phyloP scores from a whole-genome alignment of 2,888 invertebrate genomes.

The Oxystoma pomonae region DNA sequence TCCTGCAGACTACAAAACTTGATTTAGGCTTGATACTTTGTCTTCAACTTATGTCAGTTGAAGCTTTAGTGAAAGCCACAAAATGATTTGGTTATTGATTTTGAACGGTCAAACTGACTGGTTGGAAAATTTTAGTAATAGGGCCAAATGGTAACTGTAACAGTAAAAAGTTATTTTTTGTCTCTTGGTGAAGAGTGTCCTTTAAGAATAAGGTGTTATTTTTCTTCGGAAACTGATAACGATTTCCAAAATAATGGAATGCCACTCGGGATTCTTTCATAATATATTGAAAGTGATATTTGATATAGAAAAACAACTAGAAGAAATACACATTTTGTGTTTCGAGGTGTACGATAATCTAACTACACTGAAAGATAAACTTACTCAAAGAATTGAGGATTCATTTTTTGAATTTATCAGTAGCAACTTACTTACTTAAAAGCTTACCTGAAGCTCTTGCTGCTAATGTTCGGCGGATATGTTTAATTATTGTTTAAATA shows the following conservation, averaged over 20 bases:
- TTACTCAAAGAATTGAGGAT: not conserved
- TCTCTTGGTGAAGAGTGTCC: not conserved
- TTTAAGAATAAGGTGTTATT: not conserved
- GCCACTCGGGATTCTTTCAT: not conserved
- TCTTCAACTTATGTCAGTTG: too few species aligned
- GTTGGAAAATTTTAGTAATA: too few species aligned
- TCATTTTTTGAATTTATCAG: not conserved
- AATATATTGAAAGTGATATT: not conserved
- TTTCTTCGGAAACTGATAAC: not conserved
- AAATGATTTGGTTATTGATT: too few species aligned
- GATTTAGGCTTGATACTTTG: too few species aligned
- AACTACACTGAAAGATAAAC: not conserved
- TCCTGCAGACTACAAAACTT: too few species aligned
- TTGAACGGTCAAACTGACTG: too few species aligned
- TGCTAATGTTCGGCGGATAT: not conserved
- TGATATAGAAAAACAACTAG: not conserved
- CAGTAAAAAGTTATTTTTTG: not conserved
- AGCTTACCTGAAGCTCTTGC: not conserved
- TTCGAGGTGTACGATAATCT: not conserved
- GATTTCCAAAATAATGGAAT: not conserved
- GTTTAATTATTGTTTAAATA: not conserved
- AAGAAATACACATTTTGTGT: not conserved
- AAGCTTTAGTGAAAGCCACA: too few species aligned
- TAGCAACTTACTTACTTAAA: too few species aligned
- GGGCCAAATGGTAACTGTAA: too few species aligned